Percentiles rank a stretch among this genome's conserved stretches.
Evolutionary conservation across 2,113 vertebrate species (phyloP).

Genomic region (Tichodroma muraria): DNA sequence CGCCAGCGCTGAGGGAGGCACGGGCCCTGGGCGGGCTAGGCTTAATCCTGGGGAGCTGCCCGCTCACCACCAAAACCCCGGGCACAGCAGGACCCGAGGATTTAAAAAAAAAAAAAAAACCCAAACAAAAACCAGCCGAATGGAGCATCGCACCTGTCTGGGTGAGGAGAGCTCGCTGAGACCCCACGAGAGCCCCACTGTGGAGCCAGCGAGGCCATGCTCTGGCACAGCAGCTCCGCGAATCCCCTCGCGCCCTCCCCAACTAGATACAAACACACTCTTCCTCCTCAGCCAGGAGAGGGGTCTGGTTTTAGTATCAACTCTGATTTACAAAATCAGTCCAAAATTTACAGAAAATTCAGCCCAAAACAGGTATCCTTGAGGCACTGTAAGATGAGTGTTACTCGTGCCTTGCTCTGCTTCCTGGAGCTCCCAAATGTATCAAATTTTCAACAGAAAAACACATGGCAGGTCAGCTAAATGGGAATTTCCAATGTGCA

Average conservation of each 20-base stretch:
- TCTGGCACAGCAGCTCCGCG: background rate
- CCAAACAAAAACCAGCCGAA: no score
- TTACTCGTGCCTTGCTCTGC: background rate
- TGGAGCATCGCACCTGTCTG: rapidly evolving
- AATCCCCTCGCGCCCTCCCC: rapidly evolving
- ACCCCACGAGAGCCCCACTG: rapidly evolving
- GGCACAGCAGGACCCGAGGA: background rate
- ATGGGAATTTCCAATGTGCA: background rate
- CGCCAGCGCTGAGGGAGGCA: background rate
- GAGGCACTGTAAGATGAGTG: background rate
- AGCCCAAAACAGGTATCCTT: background rate
- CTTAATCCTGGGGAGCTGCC: background rate
- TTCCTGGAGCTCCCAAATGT: background rate
- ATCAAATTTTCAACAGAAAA: background rate
- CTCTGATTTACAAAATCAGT: background rate
- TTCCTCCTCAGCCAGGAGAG: background rate
- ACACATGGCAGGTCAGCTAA: background rate
- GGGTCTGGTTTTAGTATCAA: background rate
- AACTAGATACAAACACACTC: background rate
- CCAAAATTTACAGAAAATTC: no score
- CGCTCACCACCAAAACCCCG: background rate
- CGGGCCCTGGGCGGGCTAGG: rapidly evolving
- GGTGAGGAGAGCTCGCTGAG: background rate
- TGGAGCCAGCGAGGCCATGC: background rate
- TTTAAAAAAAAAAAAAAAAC: no score